Conservation (phyloP, 2,113 vertebrate genomes). For the Syngnathoides biaculeatus region DNA sequence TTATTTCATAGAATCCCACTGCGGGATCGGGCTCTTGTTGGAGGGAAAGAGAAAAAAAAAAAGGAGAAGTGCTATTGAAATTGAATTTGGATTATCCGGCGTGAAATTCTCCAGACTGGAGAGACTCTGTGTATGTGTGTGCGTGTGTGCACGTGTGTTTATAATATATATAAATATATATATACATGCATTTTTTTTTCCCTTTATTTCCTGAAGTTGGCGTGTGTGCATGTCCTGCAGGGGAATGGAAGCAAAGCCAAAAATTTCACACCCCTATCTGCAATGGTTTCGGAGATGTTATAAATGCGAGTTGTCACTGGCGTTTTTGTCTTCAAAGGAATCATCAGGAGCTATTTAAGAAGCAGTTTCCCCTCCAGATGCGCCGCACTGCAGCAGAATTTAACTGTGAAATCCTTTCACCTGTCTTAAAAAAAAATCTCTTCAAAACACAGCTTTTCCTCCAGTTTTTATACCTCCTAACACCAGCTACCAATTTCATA, state of each 20-base stretch:
- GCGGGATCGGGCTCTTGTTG: constrained; percentile 62
- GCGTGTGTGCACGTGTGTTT: neutral
- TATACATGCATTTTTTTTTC: neutral
- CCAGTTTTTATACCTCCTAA: constrained; percentile 26
- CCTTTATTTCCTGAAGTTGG: constrained; percentile 64
- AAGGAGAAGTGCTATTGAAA: constrained; percentile 69
- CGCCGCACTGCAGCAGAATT: constrained; percentile 50
- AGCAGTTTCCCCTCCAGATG: constrained; percentile 54
- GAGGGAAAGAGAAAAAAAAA: constrained; percentile 18
- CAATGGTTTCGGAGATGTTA: constrained; percentile 72
- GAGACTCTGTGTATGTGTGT: constrained; percentile 48
- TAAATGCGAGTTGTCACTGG: constrained; percentile 70
- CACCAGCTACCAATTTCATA: neutral
- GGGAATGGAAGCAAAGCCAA: constrained; percentile 64
- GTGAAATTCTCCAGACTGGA: constrained; percentile 75
- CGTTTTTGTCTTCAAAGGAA: constrained; percentile 68
- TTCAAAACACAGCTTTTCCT: constrained; percentile 18
- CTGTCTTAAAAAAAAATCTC: constrained; percentile 43
- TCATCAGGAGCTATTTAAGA: constrained; percentile 70
- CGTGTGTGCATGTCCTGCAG: constrained; percentile 71
- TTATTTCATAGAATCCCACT: constrained; percentile 68
- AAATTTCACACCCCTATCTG: constrained; percentile 70
- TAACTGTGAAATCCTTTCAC: constrained; percentile 56
- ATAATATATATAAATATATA: neutral
- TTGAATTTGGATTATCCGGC: constrained; percentile 76